Evolutionary conservation across 2,113 vertebrate species (phyloP).

Genomic region (Todiramphus saurophagus): DNA sequence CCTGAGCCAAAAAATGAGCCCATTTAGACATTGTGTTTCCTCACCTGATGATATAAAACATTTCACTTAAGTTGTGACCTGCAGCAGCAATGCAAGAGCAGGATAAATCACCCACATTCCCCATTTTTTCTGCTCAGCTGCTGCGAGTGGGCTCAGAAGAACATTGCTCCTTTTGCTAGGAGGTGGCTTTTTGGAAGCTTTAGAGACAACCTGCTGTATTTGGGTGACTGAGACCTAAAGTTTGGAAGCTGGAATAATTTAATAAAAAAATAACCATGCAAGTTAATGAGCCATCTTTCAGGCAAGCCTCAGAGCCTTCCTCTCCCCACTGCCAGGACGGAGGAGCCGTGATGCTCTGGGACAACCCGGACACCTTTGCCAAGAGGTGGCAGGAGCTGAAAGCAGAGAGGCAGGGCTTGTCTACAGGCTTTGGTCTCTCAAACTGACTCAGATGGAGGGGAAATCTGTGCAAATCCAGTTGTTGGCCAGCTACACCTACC

Average conservation of each 20-base stretch:
- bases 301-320: not conserved
- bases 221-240: not conserved
- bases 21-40: fast-evolving
- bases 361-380: fast-evolving
- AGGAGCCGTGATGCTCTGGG: fast-evolving
- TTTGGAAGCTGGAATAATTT: not conserved
- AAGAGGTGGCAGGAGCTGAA: fast-evolving
- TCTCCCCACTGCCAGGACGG: fast-evolving
- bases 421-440: not conserved
- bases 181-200: not conserved
- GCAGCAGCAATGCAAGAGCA: not conserved
- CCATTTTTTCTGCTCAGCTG: not conserved
- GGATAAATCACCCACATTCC: not conserved
- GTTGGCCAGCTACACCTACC: not conserved
- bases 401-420: not conserved
- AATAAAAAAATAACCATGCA: not conserved
- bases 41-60: not conserved
- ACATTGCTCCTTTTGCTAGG: not conserved
- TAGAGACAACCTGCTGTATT: fast-evolving
- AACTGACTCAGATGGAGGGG: not conserved
- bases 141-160: not conserved
- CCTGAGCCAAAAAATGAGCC: not conserved
- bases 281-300: not conserved
- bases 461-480: not conserved
- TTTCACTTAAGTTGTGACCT: not conserved